Base-by-base conservation (phyloP, 2,797 vertebrate genomes). In the Chelon labrosus region DNA sequence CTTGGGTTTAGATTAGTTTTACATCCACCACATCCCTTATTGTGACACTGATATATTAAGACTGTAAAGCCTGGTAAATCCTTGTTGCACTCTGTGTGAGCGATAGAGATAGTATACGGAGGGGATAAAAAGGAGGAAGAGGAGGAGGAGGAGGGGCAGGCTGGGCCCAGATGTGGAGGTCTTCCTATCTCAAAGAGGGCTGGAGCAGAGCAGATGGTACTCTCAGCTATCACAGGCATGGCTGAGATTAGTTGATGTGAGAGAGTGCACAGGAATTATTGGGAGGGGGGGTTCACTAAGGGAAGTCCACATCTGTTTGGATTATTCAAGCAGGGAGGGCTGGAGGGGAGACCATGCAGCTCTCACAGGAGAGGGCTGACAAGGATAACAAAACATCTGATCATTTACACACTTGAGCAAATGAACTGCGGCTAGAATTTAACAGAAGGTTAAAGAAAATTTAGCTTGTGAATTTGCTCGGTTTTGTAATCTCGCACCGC, bases 111-210 rank as follows among this genome's bases (percentile, higher is more conserved):
- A 4, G 58, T 65, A 64, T 60, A 76, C 44, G 72, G 70, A 73
- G 49, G 70, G 73, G 81, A 87, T 86, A 66, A 79, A 85, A 50
- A 70, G 70, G 66, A 75, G 71, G 57, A 72, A 39, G 8, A 54
- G 52, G 52, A 54, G 75, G 87, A 54, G 27, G 52, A 54, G 77
- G 87, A 71, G 61, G 70, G 75, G 79, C 68, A 22, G 65, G 62
- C 86, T 63, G 75, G 60, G 61, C 90, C 86, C 91, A 92, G 89
- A 91, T 92, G 92, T 85, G 88, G 65, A 87, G 81, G 79, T 77
- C 80, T 78, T 85, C 49, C 69, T 66, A 65, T 84, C 83, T 86
- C 73, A 73, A 57, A 77, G 58, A 82, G 79, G n/a, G 67, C 67
- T 70, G 37, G 59, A 81, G 72, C 68, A 17, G 65, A 88, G 84